Percentiles rank a stretch among this genome's conserved stretches.
These are phyloP conservation scores for Oryzias dopingdopingensis DNA, from an alignment of 2,797 vertebrate genomes.

Conservation along the genomic window DNA sequence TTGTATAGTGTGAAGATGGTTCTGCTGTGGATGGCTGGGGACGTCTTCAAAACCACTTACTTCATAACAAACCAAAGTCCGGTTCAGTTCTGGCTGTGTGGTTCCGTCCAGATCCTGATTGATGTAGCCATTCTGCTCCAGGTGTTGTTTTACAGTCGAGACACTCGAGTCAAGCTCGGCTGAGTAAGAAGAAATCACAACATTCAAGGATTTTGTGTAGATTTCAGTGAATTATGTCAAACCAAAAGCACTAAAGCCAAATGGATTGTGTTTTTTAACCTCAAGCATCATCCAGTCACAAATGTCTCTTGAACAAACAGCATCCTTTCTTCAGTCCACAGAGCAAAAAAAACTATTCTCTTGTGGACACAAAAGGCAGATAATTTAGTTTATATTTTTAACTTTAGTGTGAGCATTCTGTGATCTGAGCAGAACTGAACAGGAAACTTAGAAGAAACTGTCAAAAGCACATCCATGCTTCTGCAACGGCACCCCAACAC, in stretches of 20 bases:
- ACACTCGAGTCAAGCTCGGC: constrained; percentile 68
- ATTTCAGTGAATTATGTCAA: neutral
- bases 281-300: constrained; percentile 1
- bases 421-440: constrained; percentile 3
- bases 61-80: constrained; percentile 81
- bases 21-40: constrained; percentile 80
- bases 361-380: no score
- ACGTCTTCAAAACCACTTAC: constrained; percentile 83
- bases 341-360: no score
- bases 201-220: neutral
- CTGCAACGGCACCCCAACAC: constrained; percentile 27
- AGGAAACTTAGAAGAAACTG: constrained; percentile 17
- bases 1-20: constrained; percentile 82
- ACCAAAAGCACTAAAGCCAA: constrained; percentile 27
- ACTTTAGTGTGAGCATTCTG: no score
- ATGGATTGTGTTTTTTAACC: neutral
- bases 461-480: constrained; percentile 33
- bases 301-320: constrained; percentile 4
- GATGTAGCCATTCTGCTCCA: constrained; percentile 81
- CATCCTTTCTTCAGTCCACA: neutral
- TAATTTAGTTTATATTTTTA: no score
- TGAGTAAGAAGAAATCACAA: constrained; percentile 20
- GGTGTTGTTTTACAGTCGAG: constrained; percentile 74
- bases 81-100: constrained; percentile 80
- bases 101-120: constrained; percentile 77